Evolutionary conservation across 2,113 vertebrate species (phyloP).

Genomic region (Gnathonemus longibarbis): DNA sequence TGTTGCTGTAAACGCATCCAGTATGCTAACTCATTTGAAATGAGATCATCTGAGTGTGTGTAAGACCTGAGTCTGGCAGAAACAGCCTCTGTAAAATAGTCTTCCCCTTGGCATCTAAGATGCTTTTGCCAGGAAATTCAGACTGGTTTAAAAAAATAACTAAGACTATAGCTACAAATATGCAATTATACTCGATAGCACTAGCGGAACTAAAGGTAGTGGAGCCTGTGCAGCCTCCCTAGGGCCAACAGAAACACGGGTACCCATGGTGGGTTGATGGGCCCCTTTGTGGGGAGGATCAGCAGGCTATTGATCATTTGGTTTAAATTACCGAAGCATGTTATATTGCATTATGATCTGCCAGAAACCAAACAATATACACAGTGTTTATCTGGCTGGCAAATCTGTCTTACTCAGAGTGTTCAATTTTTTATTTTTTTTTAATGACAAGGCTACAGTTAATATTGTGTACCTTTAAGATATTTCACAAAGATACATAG

Average conservation of each 20-base stretch:
- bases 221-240: background rate
- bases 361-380: background rate
- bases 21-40: background rate
- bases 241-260: background rate
- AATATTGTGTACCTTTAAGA: background rate
- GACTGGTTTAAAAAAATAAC: background rate
- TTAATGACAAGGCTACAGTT: background rate
- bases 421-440: background rate
- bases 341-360: background rate
- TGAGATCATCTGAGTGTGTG: background rate
- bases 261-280: background rate
- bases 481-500: background rate
- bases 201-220: background rate
- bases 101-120: background rate
- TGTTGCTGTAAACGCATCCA: background rate
- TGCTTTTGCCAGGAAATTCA: background rate
- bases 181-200: background rate
- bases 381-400: background rate
- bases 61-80: background rate
- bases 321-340: background rate
- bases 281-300: background rate
- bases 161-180: background rate
- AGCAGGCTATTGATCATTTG: background rate
- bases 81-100: background rate
- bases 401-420: background rate